Evolutionary conservation across 2,113 vertebrate species (phyloP).

Genomic region (Laticauda laticaudata): DNA sequence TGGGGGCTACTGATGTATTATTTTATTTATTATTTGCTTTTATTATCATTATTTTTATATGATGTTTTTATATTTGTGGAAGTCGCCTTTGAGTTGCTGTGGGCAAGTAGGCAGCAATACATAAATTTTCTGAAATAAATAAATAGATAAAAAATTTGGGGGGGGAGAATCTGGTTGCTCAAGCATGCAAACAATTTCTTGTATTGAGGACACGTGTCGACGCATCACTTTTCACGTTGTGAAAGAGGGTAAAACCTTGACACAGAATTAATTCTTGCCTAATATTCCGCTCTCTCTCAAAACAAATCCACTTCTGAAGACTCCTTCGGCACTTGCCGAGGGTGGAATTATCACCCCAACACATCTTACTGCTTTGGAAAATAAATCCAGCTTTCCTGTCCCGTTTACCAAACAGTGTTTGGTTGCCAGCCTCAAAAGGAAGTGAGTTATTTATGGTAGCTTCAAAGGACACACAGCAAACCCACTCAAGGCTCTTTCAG

Average conservation of each 20-base stretch:
- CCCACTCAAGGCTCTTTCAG: constrained; percentile 39
- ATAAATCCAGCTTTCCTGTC: background rate
- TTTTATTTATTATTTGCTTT: no score
- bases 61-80: no score
- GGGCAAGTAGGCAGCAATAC: no score
- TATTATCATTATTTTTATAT: no score
- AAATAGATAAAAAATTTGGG: background rate
- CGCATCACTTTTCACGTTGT: constrained; percentile 27
- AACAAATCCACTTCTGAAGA: background rate
- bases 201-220: constrained; percentile 46
- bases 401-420: background rate
- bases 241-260: constrained; percentile 15
- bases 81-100: no score
- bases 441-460: constrained; percentile 8
- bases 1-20: no score
- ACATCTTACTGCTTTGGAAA: background rate
- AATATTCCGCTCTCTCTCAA: constrained; percentile 13
- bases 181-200: constrained; percentile 71
- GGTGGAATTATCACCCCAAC: constrained; percentile 14
- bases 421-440: background rate
- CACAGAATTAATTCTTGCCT: constrained; percentile 27
- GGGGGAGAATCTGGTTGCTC: constrained; percentile 62
- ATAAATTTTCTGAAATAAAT: no score
- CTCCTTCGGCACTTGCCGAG: background rate
- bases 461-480: background rate